Conservation (phyloP, 2,888 invertebrate species). For the Eustalomyia histrio region DNA sequence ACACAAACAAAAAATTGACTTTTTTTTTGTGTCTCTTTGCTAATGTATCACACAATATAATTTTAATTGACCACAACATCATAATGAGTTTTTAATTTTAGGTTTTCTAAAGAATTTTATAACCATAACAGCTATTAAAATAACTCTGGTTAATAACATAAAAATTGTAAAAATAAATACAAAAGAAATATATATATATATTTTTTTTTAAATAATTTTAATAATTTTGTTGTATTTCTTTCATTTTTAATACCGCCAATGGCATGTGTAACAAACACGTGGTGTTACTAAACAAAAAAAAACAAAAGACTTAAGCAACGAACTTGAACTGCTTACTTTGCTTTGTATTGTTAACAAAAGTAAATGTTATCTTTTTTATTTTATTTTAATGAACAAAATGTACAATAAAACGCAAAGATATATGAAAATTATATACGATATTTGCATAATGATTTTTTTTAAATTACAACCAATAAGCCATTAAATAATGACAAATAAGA, state of each 20-base stretch:
- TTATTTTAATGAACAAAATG: not conserved
- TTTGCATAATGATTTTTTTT: too few species aligned
- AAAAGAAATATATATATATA: not conserved
- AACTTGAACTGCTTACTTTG: not conserved
- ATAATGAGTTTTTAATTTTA: not conserved
- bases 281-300: not conserved
- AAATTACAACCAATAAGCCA: too few species aligned
- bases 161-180: not conserved
- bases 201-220: not conserved
- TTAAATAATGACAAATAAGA: too few species aligned
- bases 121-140: not conserved
- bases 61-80: not conserved
- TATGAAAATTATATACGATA: not conserved
- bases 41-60: too few species aligned
- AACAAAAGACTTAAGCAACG: constrained; percentile 25
- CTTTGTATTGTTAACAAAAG: not conserved
- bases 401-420: not conserved
- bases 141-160: not conserved
- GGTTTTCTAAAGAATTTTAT: not conserved
- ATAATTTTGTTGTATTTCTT: too few species aligned
- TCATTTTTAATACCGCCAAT: not conserved
- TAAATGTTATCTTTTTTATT: not conserved
- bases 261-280: not conserved
- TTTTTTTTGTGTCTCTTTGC: too few species aligned
- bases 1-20: too few species aligned